Evolutionary conservation across 2,797 vertebrate species (phyloP).

Genomic region (Chloroceryle amazona): DNA sequence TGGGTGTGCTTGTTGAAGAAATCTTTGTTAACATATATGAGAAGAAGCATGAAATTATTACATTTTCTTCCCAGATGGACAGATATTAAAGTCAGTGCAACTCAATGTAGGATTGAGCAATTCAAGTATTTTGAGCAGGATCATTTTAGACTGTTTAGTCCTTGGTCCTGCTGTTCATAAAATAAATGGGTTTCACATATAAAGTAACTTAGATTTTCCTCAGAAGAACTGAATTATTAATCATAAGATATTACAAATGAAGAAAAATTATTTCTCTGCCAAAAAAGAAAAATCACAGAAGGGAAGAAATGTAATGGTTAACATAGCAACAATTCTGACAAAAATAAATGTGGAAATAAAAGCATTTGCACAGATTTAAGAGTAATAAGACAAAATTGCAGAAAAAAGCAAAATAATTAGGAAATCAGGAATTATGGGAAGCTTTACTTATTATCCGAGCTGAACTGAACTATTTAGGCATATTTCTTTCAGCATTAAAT

Average conservation of each 20-base stretch:
- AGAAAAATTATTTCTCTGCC: background rate
- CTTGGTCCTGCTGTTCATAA: background rate
- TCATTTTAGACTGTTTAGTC: conserved; percentile 1
- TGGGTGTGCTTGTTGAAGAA: background rate
- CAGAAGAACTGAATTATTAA: background rate
- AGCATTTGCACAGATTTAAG: background rate
- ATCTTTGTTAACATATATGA: background rate
- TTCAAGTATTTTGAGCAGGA: background rate
- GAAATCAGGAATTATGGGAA: background rate
- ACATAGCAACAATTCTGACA: background rate
- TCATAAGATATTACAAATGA: conserved; percentile 3
- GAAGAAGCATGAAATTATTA: background rate
- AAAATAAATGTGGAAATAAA: conserved; percentile 17
- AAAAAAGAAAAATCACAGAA: background rate
- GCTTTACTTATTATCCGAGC: background rate
- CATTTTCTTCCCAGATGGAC: conserved; percentile 3
- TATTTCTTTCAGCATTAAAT: background rate
- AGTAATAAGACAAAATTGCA: background rate
- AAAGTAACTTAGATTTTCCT: background rate
- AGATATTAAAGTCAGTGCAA: background rate
- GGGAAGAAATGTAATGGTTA: background rate
- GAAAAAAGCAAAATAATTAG: background rate
- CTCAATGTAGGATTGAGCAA: background rate
- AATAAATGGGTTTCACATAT: background rate
- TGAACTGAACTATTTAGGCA: background rate